Conservation (phyloP, 2,113 vertebrate species). For the Hipposideros armiger region DNA sequence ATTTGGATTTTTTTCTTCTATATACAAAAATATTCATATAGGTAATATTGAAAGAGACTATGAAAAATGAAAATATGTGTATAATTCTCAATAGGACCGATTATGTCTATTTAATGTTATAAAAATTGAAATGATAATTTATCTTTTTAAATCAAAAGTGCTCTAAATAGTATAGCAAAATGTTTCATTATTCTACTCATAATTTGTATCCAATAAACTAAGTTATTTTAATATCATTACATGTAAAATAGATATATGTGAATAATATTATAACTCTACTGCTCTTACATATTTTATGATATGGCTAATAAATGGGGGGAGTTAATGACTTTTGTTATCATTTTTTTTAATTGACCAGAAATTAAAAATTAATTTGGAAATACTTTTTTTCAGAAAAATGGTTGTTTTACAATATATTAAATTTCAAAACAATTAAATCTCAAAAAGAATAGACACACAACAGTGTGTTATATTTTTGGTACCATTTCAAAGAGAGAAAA, state of each 20-base stretch:
- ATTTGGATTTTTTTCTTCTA: background rate
- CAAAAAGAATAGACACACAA: background rate
- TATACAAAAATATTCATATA: background rate
- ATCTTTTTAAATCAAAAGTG: background rate
- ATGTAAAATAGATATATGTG: background rate
- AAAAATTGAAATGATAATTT: constrained; percentile 32
- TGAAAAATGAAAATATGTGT: background rate
- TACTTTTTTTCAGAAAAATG: background rate
- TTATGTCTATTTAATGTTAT: background rate
- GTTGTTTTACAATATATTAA: background rate
- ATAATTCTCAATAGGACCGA: constrained; percentile 11
- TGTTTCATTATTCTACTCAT: background rate
- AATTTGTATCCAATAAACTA: background rate
- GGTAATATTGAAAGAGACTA: background rate
- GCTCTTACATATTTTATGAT: background rate
- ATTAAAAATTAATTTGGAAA: constrained; percentile 14
- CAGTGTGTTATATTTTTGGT: background rate
- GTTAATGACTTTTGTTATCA: background rate
- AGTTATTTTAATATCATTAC: background rate
- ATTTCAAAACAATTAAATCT: constrained; percentile 2
- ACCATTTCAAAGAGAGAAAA: background rate
- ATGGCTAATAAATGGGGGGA: background rate
- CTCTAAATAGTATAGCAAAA: background rate
- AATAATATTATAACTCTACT: background rate
- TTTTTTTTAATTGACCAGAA: background rate